A percentile compares a stretch with the other conserved stretches of the same genome.
These are phyloP conservation scores for Bilobella aurantiaca DNA, from an alignment of 1,140 invertebrate genomes.

Conservation along the genomic window DNA sequence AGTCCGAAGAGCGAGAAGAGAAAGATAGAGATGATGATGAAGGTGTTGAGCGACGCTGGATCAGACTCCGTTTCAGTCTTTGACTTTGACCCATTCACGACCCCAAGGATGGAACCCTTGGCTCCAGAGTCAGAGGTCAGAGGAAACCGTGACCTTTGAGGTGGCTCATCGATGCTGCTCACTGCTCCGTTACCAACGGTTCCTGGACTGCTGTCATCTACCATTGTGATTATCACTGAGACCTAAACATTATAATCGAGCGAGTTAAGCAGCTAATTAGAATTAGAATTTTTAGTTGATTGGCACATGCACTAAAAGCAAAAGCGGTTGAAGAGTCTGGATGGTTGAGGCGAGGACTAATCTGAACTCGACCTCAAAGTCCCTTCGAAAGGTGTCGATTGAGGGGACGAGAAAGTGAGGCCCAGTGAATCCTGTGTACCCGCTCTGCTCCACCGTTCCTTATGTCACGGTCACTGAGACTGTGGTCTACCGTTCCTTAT, in stretches of 20 bases:
- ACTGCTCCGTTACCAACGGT: neutral
- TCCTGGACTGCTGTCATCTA: neutral
- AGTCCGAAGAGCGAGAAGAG: neutral
- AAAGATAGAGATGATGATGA: neutral
- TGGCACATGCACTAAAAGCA: neutral
- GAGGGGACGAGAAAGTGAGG: neutral
- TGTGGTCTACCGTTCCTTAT: no score
- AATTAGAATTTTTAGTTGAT: neutral
- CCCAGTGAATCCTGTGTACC: neutral
- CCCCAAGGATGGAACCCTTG: neutral
- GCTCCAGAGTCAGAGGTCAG: neutral
- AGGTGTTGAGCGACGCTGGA: neutral
- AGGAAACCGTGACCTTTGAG: neutral
- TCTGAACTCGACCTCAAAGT: neutral
- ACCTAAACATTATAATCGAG: neutral
- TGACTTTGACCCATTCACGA: neutral
- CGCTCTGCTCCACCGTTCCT: no score
- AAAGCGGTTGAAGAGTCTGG: neutral
- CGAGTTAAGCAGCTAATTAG: neutral
- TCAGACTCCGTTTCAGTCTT: neutral
- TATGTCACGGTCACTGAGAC: no score
- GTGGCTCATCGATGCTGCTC: neutral
- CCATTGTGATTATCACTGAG: neutral
- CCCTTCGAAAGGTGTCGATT: neutral
- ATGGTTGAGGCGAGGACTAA: neutral